Evolutionary conservation across 2,113 vertebrate genomes (phyloP), one percentile per base, ranked within the genome.

Genomic region (Psilopogon haemacephalus): DNA sequence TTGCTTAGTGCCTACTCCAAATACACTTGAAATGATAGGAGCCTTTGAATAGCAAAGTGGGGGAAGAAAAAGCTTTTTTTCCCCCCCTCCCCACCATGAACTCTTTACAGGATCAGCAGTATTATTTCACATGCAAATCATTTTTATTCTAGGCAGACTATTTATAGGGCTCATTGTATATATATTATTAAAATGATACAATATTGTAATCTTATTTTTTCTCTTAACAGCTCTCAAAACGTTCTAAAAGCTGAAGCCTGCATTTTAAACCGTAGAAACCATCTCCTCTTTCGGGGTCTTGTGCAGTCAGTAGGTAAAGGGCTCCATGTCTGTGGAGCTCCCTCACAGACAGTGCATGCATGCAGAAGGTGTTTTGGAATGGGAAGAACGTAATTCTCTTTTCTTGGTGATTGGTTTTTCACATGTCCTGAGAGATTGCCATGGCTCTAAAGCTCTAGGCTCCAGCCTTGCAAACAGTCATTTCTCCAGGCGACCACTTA

Each of bases 1-100:
- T 93, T 82, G 67, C 40, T 84, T 92, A 89, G 77, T 69, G 73
- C 70, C 80, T 78, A 37, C 88, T 82, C 50, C 77, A 90, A 79
- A 93, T 42, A 38, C 76, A 86, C 83, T 90, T 94, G 69, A 90
- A 94, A 63, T 23, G 81, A 60, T 2, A 78, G 77, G 8, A 92
- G 26, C 44, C 40, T 81, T 82, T 82, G 55, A 55, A 32, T 8
- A 82, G 54, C 59, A 54, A 62, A 80, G 48, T 32, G 60, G 48
- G 38, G 86, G 82, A 17, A 80, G 52, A 56, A 10, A 2, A 12
- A 3, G 4, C 8, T 6, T 3, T 6, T 27, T 63, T 72, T 69
- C 37, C 11, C 38, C 17, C 27, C 58, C 12, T 38, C 17, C 32
- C 55, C 62, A n/a, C n/a, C n/a, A n/a, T 33, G 59, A 63, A 63